These are phyloP conservation scores for Chlamydotis undulata DNA, from an alignment of 2,113 vertebrate species.

Conservation along the genomic window DNA sequence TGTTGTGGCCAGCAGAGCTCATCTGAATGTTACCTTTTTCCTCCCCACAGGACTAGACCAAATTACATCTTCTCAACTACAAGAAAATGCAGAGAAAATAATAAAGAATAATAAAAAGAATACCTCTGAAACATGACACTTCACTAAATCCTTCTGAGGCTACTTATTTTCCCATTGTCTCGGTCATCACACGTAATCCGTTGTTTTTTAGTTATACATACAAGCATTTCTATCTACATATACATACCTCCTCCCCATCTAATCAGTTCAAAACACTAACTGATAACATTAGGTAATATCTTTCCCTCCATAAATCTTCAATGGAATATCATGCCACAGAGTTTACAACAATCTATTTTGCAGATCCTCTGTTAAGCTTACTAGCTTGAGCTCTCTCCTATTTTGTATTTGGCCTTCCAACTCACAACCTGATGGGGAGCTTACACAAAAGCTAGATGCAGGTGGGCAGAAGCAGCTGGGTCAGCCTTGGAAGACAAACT, in stretches of 20 bases:
- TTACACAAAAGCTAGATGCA: not conserved
- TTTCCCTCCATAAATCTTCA: not conserved
- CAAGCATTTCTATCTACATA: accelerated
- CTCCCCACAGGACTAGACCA: not conserved
- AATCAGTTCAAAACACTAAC: not conserved
- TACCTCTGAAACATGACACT: not conserved
- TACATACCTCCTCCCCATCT: not conserved
- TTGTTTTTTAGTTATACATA: not conserved
- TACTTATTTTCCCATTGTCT: not conserved
- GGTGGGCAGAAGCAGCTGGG: not conserved
- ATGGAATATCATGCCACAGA: not conserved
- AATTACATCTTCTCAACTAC: not conserved
- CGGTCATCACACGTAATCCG: accelerated
- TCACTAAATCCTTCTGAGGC: not conserved
- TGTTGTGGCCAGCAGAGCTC: not conserved
- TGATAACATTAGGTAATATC: not conserved
- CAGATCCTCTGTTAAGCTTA: not conserved
- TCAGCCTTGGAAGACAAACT: not conserved
- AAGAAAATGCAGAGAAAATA: not conserved
- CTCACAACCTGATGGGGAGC: not conserved
- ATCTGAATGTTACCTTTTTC: not conserved
- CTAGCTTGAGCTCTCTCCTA: not conserved
- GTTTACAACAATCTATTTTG: not conserved
- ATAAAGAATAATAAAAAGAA: not conserved
- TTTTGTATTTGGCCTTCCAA: not conserved